A percentile compares a stretch with the other conserved stretches of the same genome.
These are phyloP conservation scores for Euplexia lucipara DNA, from an alignment of 2,888 invertebrate genomes.

Conservation along the genomic window DNA sequence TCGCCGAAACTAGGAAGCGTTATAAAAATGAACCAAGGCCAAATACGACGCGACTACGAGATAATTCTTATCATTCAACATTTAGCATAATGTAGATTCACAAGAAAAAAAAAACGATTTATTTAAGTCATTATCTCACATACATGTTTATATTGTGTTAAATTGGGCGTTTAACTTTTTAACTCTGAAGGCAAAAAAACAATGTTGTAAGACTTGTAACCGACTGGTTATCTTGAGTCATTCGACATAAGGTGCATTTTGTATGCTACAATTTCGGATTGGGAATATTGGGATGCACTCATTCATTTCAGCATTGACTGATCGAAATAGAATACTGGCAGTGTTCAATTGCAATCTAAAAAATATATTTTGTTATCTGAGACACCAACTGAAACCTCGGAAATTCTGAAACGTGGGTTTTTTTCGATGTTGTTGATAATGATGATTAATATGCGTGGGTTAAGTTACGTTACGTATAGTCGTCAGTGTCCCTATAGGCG, in stretches of 20 bases:
- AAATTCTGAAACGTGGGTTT: conserved; percentile 4
- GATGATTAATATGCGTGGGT: conserved; percentile 5
- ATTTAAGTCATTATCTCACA: conserved; percentile 37
- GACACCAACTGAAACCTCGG: too few species aligned
- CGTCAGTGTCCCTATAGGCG: conserved; percentile 13
- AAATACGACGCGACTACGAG: conserved; percentile 70
- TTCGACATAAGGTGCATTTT: conserved; percentile 22
- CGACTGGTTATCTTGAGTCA: conserved; percentile 52
- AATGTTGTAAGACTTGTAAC: conserved; percentile 45
- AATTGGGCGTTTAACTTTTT: conserved; percentile 30
- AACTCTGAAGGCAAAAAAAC: conserved; percentile 45
- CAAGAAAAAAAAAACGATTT: conserved; percentile 49
- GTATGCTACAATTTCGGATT: not conserved
- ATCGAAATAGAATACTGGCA: conserved; percentile 21
- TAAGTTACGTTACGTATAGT: conserved; percentile 23
- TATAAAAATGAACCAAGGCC: conserved; percentile 73
- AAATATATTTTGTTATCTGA: conserved; percentile 1
- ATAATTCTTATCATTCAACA: conserved; percentile 77
- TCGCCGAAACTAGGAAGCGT: conserved; percentile 74
- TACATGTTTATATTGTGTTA: conserved; percentile 24
- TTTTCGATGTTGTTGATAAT: not conserved
- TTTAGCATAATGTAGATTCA: conserved; percentile 60
- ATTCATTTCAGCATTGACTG: conserved; percentile 16
- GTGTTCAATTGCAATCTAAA: not conserved
- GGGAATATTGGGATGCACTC: conserved; percentile 9